Base-by-base conservation (phyloP, 2,113 vertebrate genomes). In the Gambusia affinis region DNA sequence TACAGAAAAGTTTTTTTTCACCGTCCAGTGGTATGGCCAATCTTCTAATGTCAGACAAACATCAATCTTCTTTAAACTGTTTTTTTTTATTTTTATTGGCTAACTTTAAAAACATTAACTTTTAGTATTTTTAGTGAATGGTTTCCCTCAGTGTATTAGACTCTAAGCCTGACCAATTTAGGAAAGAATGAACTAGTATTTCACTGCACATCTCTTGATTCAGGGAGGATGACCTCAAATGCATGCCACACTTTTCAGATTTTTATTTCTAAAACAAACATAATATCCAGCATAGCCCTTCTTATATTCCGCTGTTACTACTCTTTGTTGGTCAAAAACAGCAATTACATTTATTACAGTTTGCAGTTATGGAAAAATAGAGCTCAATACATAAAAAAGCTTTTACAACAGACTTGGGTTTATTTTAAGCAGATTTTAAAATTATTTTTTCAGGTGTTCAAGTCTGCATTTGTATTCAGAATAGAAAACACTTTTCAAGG, bases 401-500 rank as follows among this genome's bases (percentile, higher is more conserved):
- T 24, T 54, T 47, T 47, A 19, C 44, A 47, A 47, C 4, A 19
- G 19, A 47, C 44, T 19, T 47, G 3, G 15, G 7, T 24, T 54
- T 24, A 54, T 54, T 8, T 22, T 2, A 54, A 24, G 2, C 51
- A 2, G 8, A 57, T 22, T 51, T 14, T 37, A 37, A 37, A 37
- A 37, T 37, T 0, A 37, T 17, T 28, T 37, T n/a, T 70, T 4
- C 2, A 2, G 3, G 67, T 27, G 28, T 47, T 60, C 6, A 35
- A 14, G 70, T 8, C 31, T 70, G 30, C 4, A 28, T 71, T 74
- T 72, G 70, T 63, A 62, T 74, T 70, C 57, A 74, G 19, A 64
- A 39, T 37, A 27, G 60, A 60, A 64, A 33, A 7, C 17, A 19
- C 72, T 72, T 62, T 1, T 17, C 76, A 77, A 84, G 47, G 76